phyloP scores from a whole-genome alignment of 2,113 vertebrate species.

The Perca fluviatilis region DNA sequence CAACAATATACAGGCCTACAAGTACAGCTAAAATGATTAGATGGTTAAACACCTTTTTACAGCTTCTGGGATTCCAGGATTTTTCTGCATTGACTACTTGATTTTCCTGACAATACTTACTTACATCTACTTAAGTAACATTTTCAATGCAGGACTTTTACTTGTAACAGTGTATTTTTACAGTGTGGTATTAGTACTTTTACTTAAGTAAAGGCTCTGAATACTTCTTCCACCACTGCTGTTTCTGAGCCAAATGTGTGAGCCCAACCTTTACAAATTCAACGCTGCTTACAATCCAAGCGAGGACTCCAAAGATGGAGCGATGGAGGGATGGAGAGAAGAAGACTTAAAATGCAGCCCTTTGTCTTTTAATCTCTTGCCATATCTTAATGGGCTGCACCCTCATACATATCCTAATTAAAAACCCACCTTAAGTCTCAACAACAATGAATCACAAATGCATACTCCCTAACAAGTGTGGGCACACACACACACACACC shows the following conservation, averaged over 20 bases:
- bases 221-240: no score
- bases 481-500: not conserved
- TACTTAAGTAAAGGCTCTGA: no score
- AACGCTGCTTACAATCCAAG: constrained; percentile 40
- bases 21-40: no score
- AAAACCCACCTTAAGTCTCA: constrained; percentile 69
- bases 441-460: constrained; percentile 66
- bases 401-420: constrained; percentile 75
- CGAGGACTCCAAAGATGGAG: constrained; percentile 13
- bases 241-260: constrained; percentile 33
- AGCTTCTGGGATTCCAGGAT: no score
- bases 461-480: constrained; percentile 41
- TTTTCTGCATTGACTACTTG: no score
- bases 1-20: no score
- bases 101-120: no score
- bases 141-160: no score
- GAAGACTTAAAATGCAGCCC: constrained; percentile 50
- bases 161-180: no score
- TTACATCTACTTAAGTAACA: no score
- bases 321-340: constrained; percentile 19
- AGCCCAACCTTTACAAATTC: constrained; percentile 41
- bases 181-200: no score
- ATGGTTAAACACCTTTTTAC: no score
- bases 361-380: constrained; percentile 74
- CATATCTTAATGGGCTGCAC: constrained; percentile 72